A percentile compares a stretch with the other conserved stretches of the same genome.
These are phyloP conservation scores for Cranoglanis bouderius DNA, from an alignment of 2,113 vertebrate genomes.

Conservation along the genomic window DNA sequence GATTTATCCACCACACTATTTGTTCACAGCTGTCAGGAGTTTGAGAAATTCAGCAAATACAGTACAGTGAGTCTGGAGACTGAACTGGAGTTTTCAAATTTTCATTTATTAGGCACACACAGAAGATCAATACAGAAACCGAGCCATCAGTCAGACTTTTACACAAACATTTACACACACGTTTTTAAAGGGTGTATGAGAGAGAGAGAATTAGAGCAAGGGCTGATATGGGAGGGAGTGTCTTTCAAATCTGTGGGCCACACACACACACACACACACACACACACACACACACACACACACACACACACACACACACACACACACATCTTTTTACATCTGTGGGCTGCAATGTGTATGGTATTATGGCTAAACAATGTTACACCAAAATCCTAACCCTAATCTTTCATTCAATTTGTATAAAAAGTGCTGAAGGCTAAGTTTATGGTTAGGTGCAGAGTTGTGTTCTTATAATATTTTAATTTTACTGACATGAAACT, in stretches of 20 bases:
- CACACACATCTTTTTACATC: not conserved
- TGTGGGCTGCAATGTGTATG: not conserved
- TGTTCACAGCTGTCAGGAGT: constrained; percentile 23
- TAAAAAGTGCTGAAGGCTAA: not conserved
- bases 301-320: not conserved
- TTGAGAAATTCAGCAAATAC: not conserved
- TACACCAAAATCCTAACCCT: not conserved
- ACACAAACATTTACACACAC: not conserved
- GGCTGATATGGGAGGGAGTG: not conserved
- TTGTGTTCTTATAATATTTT: not conserved
- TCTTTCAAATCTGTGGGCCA: not conserved
- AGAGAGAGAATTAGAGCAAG: not conserved
- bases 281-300: not conserved
- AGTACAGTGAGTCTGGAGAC: not conserved
- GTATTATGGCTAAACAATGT: not conserved
- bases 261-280: not conserved
- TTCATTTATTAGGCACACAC: not conserved
- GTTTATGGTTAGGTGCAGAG: not conserved
- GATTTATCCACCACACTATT: constrained; percentile 5
- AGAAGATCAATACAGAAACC: constrained; percentile 16
- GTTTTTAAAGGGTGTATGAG: not conserved
- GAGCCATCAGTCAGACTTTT: not conserved
- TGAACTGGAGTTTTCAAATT: not conserved
- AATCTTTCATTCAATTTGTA: not conserved
- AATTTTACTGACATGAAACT: not conserved